A percentile compares a stretch with the other conserved stretches of the same genome.
phyloP scores from a whole-genome alignment of 1,140 invertebrate species.

The Drosophila kepulauana region DNA sequence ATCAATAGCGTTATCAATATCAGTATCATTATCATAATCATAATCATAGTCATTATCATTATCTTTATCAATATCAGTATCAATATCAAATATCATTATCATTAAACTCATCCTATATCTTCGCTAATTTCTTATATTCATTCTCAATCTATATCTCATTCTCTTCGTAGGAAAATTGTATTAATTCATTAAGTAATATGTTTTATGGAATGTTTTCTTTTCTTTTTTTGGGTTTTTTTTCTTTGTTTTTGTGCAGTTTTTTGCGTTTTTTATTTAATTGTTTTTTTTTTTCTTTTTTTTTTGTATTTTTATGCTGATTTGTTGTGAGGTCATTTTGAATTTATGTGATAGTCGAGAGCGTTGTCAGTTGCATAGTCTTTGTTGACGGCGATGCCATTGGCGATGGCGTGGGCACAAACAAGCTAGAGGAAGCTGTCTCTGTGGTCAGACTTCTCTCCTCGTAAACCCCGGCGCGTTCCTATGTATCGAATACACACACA shows the following conservation, averaged over 20 bases:
- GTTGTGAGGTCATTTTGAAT: slow-evolving; percentile 29
- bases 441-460: slow-evolving; percentile 83
- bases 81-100: slow-evolving; percentile 31
- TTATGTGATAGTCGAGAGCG: slow-evolving; percentile 82
- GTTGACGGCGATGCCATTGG: slow-evolving; percentile 82
- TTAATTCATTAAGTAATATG: slow-evolving; percentile 42
- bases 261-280: not conserved
- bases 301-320: slow-evolving; percentile 16
- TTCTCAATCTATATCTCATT: slow-evolving; percentile 29
- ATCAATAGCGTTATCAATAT: slow-evolving; percentile 28
- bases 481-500: not conserved
- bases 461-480: slow-evolving; percentile 79
- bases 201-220: slow-evolving; percentile 30
- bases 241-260: not conserved
- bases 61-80: slow-evolving; percentile 29
- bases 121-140: slow-evolving; percentile 10
- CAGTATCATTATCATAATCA: slow-evolving; percentile 33
- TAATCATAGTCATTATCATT: slow-evolving; percentile 21
- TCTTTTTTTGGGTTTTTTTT: slow-evolving; percentile 2
- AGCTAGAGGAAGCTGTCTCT: slow-evolving; percentile 81
- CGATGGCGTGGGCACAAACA: slow-evolving; percentile 82
- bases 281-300: slow-evolving; percentile 3
- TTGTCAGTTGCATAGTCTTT: slow-evolving; percentile 80
- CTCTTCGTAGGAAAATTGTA: slow-evolving; percentile 51
- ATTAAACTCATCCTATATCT: slow-evolving; percentile 11